Percentiles rank a stretch among this genome's conserved stretches.
Evolutionary conservation across 2,113 vertebrate species (phyloP).

Genomic region (Hippocampus comes): DNA sequence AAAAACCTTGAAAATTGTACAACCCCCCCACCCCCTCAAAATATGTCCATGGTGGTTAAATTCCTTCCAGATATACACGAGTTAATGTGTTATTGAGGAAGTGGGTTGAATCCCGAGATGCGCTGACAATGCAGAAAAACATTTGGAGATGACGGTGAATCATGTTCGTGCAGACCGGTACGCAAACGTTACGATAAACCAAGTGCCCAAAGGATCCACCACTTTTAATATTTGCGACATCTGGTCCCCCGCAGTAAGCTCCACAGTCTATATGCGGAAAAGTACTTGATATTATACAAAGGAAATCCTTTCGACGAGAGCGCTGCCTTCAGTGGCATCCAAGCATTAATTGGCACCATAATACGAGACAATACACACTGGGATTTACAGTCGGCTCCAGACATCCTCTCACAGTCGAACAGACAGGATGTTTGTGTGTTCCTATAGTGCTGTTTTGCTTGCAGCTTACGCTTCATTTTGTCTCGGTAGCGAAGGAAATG

Average conservation of each 20-base stretch:
- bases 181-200: conserved; percentile 20
- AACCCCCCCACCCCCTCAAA: not conserved
- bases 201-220: conserved; percentile 24
- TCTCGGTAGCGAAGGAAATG: not conserved
- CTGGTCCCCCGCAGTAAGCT: conserved; percentile 16
- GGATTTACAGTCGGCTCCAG: conserved; percentile 27
- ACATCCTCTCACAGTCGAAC: conserved; percentile 32
- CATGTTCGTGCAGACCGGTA: not conserved
- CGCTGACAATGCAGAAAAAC: conserved; percentile 20
- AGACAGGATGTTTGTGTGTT: conserved; percentile 65
- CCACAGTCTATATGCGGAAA: conserved; percentile 57
- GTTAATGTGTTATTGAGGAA: not conserved
- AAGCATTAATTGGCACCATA: conserved; percentile 57
- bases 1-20: not conserved
- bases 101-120: conserved; percentile 10
- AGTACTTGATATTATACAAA: conserved; percentile 69
- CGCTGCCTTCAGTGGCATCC: conserved; percentile 32
- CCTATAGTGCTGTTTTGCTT: conserved; percentile 18
- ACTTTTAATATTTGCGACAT: conserved; percentile 30
- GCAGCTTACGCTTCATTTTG: not conserved
- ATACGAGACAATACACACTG: conserved; percentile 23
- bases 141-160: conserved; percentile 19
- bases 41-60: not conserved
- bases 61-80: conserved; percentile 2
- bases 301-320: conserved; percentile 69